Evolutionary conservation across 2,888 invertebrate genomes (phyloP), one percentile per base, ranked within the genome.

Genomic region (Exephanes ischioxanthus): DNA sequence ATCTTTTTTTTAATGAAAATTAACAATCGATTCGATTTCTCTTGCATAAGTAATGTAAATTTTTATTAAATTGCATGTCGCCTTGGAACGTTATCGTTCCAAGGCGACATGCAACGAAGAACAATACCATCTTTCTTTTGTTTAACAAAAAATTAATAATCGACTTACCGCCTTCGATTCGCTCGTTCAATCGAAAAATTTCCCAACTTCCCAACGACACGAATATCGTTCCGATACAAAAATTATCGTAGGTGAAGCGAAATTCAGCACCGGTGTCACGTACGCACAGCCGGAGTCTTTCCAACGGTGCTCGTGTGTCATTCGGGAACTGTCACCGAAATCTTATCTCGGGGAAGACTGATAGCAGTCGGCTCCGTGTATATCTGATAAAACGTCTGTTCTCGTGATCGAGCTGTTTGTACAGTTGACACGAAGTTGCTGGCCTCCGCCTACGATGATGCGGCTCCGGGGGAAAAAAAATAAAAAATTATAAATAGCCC

Each of bases 381-480:
- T 86, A 86, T 85, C 85, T 84, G 87, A 87, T 87, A 84, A 85
- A 87, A 86, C 73, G 77, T 80, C 85, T 71, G 71, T 67, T 83
- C 67, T 72, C 61, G 80, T 83, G 79, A 85, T 85, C 85, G 72
- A 71, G 71, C 76, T 80, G 79, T 80, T 85, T 80, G 82, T 80
- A 76, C 75, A 80, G 80, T 79, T 48, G 77, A 66, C 66, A 67
- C 45, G 66, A 84, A 67, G 75, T 53, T 71, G 68, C 26, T 61
- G 66, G 76, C 77, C 16, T 63, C 66, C 55, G 72, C 26, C 51
- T 48, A 53, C 45, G 16, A 37, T 11, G 22, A 45, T 33, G 45
- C n/a, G 26, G 61, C n/a, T 66, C 53, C 41, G 37, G 19, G 11
- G 58, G 67, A 53, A n/a, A 16, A n/a, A 26, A 16, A 26, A 84